Conservation (phyloP, 2,113 vertebrate species). For the Cisticola juncidis region DNA sequence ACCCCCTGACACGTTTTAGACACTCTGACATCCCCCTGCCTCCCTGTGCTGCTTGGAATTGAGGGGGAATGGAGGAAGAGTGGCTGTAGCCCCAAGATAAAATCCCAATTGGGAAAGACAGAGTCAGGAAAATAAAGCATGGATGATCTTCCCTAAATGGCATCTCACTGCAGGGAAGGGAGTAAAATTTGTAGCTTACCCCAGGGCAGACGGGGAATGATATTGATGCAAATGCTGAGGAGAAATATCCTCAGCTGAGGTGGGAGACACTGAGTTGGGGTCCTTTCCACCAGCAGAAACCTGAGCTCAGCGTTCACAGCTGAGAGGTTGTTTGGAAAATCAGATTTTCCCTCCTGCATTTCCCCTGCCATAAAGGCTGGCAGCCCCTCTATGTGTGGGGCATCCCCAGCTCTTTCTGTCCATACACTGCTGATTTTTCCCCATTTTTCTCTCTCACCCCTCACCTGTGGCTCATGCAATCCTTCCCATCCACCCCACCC, state of each 20-base stretch:
- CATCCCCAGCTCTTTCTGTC: neutral
- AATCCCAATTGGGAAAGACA: neutral
- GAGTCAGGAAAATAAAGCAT: neutral
- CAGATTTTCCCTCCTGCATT: rapidly evolving
- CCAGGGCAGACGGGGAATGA: neutral
- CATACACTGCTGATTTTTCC: neutral
- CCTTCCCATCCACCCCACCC: rapidly evolving
- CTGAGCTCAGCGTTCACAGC: neutral
- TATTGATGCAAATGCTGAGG: neutral
- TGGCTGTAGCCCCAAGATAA: neutral
- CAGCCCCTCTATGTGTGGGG: rapidly evolving
- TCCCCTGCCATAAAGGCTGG: rapidly evolving
- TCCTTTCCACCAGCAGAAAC: neutral
- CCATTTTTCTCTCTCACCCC: neutral
- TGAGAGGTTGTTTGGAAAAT: neutral
- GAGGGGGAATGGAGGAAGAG: neutral
- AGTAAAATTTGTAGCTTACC: neutral
- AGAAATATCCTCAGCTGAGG: neutral
- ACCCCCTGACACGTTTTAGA: neutral
- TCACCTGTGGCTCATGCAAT: rapidly evolving
- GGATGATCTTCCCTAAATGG: slow-evolving; percentile 22
- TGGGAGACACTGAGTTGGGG: neutral
- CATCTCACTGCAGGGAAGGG: slow-evolving; percentile 27
- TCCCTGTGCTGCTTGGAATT: neutral
- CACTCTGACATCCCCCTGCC: neutral